Evolutionary conservation across 2,113 vertebrate genomes (phyloP).

Genomic region (Spheniscus mendiculus): DNA sequence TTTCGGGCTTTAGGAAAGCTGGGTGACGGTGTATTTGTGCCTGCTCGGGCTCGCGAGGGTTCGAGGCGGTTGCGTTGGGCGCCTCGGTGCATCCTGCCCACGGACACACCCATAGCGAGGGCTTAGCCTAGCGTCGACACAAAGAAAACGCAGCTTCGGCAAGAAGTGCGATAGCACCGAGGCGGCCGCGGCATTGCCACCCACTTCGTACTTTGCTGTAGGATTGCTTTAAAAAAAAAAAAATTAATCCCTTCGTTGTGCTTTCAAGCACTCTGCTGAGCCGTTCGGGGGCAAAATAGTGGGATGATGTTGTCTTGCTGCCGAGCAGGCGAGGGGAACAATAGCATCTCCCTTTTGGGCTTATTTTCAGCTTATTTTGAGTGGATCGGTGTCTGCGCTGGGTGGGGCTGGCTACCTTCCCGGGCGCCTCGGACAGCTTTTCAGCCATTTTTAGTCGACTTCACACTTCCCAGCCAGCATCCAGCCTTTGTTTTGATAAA

Average conservation of each 20-base stretch:
- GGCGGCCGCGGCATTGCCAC: conserved; percentile 1
- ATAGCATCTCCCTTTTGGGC: conserved; percentile 15
- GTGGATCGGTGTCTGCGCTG: conserved; percentile 56
- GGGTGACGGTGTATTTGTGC: not conserved
- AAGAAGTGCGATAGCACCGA: not conserved
- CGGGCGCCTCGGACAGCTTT: conserved; percentile 61
- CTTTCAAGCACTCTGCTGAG: not conserved
- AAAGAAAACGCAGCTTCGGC: conserved; percentile 65
- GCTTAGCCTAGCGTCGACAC: conserved; percentile 63
- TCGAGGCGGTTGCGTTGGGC: not conserved
- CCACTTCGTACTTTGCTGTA: not conserved
- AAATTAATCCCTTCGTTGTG: not conserved
- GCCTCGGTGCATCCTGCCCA: conserved; percentile 36
- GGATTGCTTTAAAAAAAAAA: not conserved
- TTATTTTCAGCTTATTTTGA: conserved; percentile 41
- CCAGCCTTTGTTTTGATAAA: conserved; percentile 77
- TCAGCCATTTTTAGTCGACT: conserved; percentile 84
- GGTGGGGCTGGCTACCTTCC: conserved; percentile 78
- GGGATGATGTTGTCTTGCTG: not conserved
- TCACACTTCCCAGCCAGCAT: conserved; percentile 59
- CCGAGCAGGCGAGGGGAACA: not conserved
- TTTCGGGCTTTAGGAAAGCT: not conserved
- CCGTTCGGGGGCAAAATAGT: not conserved
- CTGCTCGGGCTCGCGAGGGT: not conserved
- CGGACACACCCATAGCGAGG: conserved; percentile 77